Conservation (phyloP, 2,113 vertebrate genomes). For the Coptodon bakossiorum region DNA sequence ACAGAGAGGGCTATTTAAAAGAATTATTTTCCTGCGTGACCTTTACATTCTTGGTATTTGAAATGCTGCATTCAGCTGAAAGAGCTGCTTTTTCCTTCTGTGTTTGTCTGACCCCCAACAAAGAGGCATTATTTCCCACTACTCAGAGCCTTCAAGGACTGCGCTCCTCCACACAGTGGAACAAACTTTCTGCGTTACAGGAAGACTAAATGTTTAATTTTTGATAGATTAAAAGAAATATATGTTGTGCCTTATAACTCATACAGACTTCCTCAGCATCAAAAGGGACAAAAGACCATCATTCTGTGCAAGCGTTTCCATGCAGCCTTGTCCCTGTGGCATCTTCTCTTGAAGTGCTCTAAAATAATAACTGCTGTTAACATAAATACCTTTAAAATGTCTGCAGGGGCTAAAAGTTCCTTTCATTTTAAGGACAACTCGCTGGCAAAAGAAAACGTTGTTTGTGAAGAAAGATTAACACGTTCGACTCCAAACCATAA, state of each 20-base stretch:
- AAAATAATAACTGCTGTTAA: not conserved
- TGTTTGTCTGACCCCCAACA: not conserved
- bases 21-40: constrained; percentile 12
- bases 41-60: constrained; percentile 49
- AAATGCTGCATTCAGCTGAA: constrained; percentile 24
- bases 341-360: not conserved
- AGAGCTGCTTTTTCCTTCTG: not conserved
- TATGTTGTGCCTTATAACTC: not conserved
- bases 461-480: not conserved
- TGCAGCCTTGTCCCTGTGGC: rapidly evolving
- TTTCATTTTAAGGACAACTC: not conserved
- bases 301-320: not conserved
- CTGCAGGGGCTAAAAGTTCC: not conserved
- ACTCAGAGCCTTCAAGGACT: not conserved
- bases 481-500: not conserved
- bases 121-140: not conserved
- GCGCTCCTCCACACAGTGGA: not conserved
- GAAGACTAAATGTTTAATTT: not conserved
- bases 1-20: not conserved
- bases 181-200: not conserved
- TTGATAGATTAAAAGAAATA: not conserved
- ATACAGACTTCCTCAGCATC: not conserved
- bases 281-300: not conserved
- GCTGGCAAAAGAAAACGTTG: not conserved
- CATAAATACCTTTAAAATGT: not conserved